Conservation (phyloP, 2,113 vertebrate species). For the Hippopotamus amphibius region DNA sequence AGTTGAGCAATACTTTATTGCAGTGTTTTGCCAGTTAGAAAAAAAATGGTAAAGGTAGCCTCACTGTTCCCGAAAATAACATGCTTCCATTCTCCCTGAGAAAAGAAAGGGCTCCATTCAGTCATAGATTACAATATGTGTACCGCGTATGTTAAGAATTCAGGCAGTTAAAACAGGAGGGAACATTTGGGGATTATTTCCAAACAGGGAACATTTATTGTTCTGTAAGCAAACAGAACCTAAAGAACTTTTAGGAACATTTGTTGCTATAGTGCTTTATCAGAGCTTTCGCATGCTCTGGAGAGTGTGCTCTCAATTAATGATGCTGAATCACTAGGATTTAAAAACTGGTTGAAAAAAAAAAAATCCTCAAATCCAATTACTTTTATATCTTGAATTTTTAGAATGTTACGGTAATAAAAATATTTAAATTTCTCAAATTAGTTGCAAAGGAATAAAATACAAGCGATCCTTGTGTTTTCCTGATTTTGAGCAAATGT, state of each 20-base stretch:
- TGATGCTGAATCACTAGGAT: not conserved
- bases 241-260: constrained; percentile 60
- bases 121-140: constrained; percentile 68
- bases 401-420: not conserved
- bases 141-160: constrained; percentile 45
- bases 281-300: not conserved
- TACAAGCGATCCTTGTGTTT: not conserved
- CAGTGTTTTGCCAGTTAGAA: constrained; percentile 82
- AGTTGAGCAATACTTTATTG: constrained; percentile 81
- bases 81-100: constrained; percentile 63
- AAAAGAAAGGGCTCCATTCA: constrained; percentile 67
- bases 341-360: not conserved
- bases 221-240: constrained; percentile 66
- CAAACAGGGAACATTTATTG: constrained; percentile 71
- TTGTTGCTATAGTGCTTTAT: not conserved
- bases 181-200: constrained; percentile 70
- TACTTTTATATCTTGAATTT: not conserved
- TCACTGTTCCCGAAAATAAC: constrained; percentile 74
- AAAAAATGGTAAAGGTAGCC: constrained; percentile 78
- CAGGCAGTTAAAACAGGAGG: constrained; percentile 66
- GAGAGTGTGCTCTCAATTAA: not conserved
- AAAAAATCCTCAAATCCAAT: not conserved
- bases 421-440: not conserved
- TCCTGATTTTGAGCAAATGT: not conserved
- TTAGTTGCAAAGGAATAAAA: not conserved